phyloP scores from a whole-genome alignment of 2,888 invertebrate species.

The Druceiella hillmani region DNA sequence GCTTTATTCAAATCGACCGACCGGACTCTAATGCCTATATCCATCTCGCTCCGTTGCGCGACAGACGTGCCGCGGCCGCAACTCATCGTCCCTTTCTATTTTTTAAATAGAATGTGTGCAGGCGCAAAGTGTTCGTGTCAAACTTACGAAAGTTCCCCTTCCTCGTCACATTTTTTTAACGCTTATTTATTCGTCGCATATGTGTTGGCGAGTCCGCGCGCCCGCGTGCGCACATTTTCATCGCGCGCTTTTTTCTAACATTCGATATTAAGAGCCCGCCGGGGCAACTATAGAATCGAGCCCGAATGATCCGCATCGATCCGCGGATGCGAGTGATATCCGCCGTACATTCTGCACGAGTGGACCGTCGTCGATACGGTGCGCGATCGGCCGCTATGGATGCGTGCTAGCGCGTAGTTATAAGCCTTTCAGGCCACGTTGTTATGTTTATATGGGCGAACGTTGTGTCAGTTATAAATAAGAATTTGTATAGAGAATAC shows the following conservation, averaged over 20 bases:
- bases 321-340: too few species aligned
- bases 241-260: constrained; percentile 19
- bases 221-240: constrained; percentile 39
- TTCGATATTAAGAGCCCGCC: constrained; percentile 3
- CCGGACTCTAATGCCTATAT: constrained; percentile 36
- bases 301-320: neutral
- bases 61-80: constrained; percentile 30
- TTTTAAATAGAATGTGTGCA: constrained; percentile 54
- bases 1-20: constrained; percentile 49
- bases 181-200: too few species aligned
- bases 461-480: constrained; percentile 51
- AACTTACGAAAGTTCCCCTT: constrained; percentile 54
- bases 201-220: constrained; percentile 45
- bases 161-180: constrained; percentile 47
- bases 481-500: constrained; percentile 52
- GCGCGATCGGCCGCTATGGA: constrained; percentile 5
- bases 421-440: constrained; percentile 14
- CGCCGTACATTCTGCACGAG: too few species aligned
- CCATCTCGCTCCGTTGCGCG: constrained; percentile 37
- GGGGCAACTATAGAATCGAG: constrained; percentile 4
- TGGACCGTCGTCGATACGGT: constrained; percentile 5
- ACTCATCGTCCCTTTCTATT: constrained; percentile 41
- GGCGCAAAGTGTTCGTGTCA: constrained; percentile 53
- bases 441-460: constrained; percentile 38
- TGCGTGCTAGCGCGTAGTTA: too few species aligned